A percentile compares a stretch with the other conserved stretches of the same genome.
Evolutionary conservation across 2,113 vertebrate genomes (phyloP).

Genomic region (Erythrolamprus reginae): DNA sequence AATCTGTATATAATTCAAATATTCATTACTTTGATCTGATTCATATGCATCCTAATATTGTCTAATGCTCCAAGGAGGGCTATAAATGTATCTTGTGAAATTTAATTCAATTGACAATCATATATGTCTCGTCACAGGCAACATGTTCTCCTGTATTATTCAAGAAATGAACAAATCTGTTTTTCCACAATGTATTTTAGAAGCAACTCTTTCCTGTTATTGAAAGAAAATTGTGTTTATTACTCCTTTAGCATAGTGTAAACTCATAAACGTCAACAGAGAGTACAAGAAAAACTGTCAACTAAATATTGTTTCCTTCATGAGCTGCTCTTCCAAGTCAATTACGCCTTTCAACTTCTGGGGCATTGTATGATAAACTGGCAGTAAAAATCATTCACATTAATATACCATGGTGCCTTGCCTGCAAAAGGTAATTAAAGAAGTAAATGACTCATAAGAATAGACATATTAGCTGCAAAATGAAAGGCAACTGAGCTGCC

Average conservation of each 20-base stretch:
- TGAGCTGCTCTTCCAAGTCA: constrained; percentile 97
- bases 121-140: constrained; percentile 63
- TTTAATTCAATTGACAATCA: constrained; percentile 75
- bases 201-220: constrained; percentile 81
- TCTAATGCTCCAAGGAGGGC: constrained; percentile 68
- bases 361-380: constrained; percentile 97
- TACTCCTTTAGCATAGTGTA: constrained; percentile 94
- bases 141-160: constrained; percentile 74
- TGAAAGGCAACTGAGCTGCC: constrained; percentile 96
- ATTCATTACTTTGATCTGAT: constrained; percentile 68
- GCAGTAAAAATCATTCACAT: constrained; percentile 99
- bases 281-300: constrained; percentile 95
- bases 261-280: constrained; percentile 96
- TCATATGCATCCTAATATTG: constrained; percentile 65
- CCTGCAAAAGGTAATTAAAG: constrained; percentile 99
- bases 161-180: constrained; percentile 80
- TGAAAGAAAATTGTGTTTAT: constrained; percentile 94
- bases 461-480: constrained; percentile 99
- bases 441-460: constrained; percentile 99
- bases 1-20: constrained; percentile 73
- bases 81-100: constrained; percentile 70
- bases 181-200: constrained; percentile 76
- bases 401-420: constrained; percentile 99
- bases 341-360: constrained; percentile 99
- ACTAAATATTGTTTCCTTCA: constrained; percentile 98